Percentiles rank a stretch among this genome's conserved stretches.
Evolutionary conservation across 2,797 vertebrate species (phyloP).

Genomic region (Chelmon rostratus): DNA sequence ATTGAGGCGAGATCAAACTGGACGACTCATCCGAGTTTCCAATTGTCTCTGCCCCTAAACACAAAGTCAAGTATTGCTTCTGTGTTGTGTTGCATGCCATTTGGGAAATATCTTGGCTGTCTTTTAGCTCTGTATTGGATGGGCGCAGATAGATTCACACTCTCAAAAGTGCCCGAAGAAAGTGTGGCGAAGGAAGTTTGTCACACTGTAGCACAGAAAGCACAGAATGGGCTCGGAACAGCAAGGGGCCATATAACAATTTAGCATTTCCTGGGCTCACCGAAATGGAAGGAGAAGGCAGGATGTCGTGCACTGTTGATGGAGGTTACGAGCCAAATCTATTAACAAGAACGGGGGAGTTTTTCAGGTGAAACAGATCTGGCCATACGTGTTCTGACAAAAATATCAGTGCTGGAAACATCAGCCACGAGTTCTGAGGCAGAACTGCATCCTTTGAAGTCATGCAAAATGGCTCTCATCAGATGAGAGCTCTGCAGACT

Average conservation of each 20-base stretch:
- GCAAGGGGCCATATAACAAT: constrained; percentile 54
- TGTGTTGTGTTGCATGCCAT: constrained; percentile 43
- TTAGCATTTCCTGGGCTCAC: constrained; percentile 39
- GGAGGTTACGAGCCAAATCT: constrained; percentile 36
- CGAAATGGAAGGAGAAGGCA: constrained; percentile 37
- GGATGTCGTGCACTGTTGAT: constrained; percentile 20
- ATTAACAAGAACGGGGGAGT: constrained; percentile 22
- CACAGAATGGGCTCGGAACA: constrained; percentile 43
- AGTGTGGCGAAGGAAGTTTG: constrained; percentile 50
- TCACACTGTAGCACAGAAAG: constrained; percentile 31
- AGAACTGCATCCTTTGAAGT: constrained; percentile 79
- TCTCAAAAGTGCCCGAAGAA: constrained; percentile 54
- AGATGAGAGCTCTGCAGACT: constrained; percentile 74
- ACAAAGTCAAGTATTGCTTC: constrained; percentile 66
- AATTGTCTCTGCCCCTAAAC: constrained; percentile 47
- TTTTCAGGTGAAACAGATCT: constrained; percentile 52
- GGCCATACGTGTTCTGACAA: constrained; percentile 59
- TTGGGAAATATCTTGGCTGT: constrained; percentile 70
- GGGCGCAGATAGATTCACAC: constrained; percentile 44
- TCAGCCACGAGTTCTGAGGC: constrained; percentile 63
- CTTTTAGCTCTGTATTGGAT: constrained; percentile 55
- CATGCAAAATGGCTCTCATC: constrained; percentile 76
- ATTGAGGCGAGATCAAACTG: constrained; percentile 43
- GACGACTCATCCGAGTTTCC: constrained; percentile 56
- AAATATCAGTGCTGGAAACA: constrained; percentile 57